Percentiles rank a stretch among this genome's conserved stretches.
phyloP scores from a whole-genome alignment of 2,888 invertebrate genomes.

The Zele albiditarsus region DNA sequence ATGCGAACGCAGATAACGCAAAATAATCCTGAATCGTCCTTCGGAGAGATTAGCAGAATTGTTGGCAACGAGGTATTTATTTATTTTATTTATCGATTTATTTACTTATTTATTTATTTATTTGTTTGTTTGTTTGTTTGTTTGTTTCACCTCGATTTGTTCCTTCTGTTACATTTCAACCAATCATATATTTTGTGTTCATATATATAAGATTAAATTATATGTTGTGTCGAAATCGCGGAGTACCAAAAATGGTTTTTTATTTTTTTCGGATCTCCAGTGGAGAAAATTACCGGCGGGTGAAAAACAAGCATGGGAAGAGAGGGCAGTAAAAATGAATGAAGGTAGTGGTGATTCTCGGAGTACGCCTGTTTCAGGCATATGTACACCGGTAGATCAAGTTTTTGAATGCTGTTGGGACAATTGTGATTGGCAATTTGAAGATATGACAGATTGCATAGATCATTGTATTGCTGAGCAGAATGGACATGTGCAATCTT shows the following conservation, averaged over 20 bases:
- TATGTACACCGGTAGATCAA: constrained; percentile 69
- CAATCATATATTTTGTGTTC: constrained; percentile 39
- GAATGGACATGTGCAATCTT: constrained; percentile 83
- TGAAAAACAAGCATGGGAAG: constrained; percentile 96
- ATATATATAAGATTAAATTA: constrained; percentile 21
- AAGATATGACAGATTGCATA: constrained; percentile 88
- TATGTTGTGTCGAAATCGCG: no score
- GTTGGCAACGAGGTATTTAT: constrained; percentile 81
- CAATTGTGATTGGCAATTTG: constrained; percentile 94
- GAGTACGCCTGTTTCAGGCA: constrained; percentile 63
- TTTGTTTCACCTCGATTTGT: constrained; percentile 41
- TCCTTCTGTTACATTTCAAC: constrained; percentile 21
- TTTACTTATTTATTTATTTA: constrained; percentile 56
- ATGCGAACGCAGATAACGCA: constrained; percentile 93
- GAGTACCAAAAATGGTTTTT: constrained; percentile 14
- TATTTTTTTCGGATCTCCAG: constrained; percentile 73
- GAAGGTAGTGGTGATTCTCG: constrained; percentile 79
- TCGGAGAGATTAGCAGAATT: constrained; percentile 87
- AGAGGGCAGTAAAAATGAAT: constrained; percentile 90
- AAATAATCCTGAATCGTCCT: constrained; percentile 94
- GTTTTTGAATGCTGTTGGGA: constrained; percentile 94
- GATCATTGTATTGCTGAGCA: constrained; percentile 91
- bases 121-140: constrained; percentile 20
- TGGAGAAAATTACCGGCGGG: constrained; percentile 93
- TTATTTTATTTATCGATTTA: constrained; percentile 59